phyloP scores from a whole-genome alignment of 1,140 invertebrate species.

The Platyscapa corneri region DNA sequence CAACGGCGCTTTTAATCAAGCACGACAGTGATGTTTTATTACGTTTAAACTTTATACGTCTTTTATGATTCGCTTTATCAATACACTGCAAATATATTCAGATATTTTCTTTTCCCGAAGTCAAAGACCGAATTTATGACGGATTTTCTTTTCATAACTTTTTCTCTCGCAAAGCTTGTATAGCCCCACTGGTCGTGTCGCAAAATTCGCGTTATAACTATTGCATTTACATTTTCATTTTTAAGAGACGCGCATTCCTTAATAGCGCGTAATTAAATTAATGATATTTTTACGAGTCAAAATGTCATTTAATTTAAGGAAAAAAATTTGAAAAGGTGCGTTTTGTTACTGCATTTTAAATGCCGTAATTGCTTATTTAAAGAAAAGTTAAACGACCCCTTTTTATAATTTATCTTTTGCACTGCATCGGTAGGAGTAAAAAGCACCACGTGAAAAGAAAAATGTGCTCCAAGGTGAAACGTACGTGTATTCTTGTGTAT shows the following conservation, averaged over 20 bases:
- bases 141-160: neutral
- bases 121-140: too few species aligned
- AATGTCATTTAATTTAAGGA: neutral
- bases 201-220: neutral
- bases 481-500: neutral
- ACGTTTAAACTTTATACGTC: too few species aligned
- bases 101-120: too few species aligned
- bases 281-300: neutral
- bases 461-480: neutral
- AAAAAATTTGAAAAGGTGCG: neutral
- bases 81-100: too few species aligned
- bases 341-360: neutral
- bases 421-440: neutral
- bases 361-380: conserved; percentile 3
- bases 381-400: neutral
- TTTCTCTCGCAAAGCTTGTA: neutral
- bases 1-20: too few species aligned
- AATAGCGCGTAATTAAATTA: conserved; percentile 7
- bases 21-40: too few species aligned
- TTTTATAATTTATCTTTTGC: neutral
- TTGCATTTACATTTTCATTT: neutral
- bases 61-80: too few species aligned
- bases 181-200: too few species aligned
- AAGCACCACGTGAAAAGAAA: neutral
- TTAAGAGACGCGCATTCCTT: neutral